Evolutionary conservation across 1,140 invertebrate genomes (phyloP).

Genomic region (Parasteatoda tepidariorum): DNA sequence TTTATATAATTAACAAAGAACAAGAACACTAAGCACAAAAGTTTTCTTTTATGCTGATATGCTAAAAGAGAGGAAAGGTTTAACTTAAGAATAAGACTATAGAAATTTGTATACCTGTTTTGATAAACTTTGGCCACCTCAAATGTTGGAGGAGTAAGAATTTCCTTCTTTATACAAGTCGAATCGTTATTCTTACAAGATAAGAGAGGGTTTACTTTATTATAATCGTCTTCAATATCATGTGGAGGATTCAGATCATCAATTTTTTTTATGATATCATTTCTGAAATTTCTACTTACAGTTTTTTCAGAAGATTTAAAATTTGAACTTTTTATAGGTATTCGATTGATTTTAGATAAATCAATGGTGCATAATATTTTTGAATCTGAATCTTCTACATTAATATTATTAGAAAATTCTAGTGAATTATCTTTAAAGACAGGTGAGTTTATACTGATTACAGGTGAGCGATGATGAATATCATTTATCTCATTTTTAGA

Average conservation of each 20-base stretch:
- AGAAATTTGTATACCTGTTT: constrained; percentile 1
- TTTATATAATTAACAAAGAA: too few species aligned
- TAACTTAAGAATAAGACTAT: too few species aligned
- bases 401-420: not conserved
- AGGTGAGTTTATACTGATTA: too few species aligned
- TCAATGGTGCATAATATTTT: constrained; percentile 49
- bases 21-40: too few species aligned
- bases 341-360: constrained; percentile 28
- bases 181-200: not conserved
- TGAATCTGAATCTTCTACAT: not conserved
- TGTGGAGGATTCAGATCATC: not conserved
- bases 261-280: too few species aligned
- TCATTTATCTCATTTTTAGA: too few species aligned
- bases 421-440: not conserved
- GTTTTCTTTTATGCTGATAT: too few species aligned
- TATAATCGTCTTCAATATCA: not conserved
- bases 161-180: constrained; percentile 16
- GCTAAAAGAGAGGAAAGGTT: too few species aligned
- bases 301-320: not conserved
- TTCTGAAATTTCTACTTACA: not conserved
- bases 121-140: not conserved
- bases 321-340: not conserved
- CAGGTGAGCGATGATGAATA: too few species aligned
- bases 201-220: too few species aligned
- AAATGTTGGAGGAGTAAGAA: not conserved